Base-by-base conservation (phyloP, 1,140 invertebrate genomes). In the Pygmarrhopalites habei region DNA sequence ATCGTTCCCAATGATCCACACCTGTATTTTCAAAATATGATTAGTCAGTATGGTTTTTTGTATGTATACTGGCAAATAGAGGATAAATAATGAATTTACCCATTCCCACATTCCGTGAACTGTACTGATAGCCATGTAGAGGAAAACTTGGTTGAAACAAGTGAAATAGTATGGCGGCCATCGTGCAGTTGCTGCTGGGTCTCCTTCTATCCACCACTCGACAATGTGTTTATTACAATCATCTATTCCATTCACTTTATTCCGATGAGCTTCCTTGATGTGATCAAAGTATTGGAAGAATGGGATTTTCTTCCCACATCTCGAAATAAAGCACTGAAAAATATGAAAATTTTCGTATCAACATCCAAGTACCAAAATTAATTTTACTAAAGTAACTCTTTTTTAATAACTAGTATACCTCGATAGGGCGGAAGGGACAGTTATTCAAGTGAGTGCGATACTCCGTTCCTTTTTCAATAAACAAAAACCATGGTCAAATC, bases 101-200 rank as follows among this genome's bases (percentile, higher is more conserved):
- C 58, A 65, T 52, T 60, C 64, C 64, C 64, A 65, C 35, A 56
- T 57, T 41, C 64, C 64, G 15, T 65, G 64, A 2, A 49, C 29
- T 3, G 64, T 65, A 26, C 51, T 56, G 35, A 65, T 61, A 10
- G 58, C 58, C 52, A 57, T 60, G 17, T 65, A 61, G 3, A 65
- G 26, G 46, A 65, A 65, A 3, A 60, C 64, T 28, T 57, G 51
- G 41, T 60, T 56, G 52, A 56, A 64, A 32, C 62, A 64, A 14
- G 64, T 65, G 7, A 65, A 51, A 25, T 60, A 65, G 21, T 57
- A 65, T 14, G 64, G 64, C n/a, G 64, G 64, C 58, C 59, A 65
- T 41, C 64, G 32, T 32, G 64, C 64, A 28, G 59, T 55, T 55
- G 58, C 56, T 21, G 47, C 58, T 1, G 56, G 56, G 55, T 59